Conservation (phyloP, 2,797 vertebrate species). For the Enteromius viviparus region DNA sequence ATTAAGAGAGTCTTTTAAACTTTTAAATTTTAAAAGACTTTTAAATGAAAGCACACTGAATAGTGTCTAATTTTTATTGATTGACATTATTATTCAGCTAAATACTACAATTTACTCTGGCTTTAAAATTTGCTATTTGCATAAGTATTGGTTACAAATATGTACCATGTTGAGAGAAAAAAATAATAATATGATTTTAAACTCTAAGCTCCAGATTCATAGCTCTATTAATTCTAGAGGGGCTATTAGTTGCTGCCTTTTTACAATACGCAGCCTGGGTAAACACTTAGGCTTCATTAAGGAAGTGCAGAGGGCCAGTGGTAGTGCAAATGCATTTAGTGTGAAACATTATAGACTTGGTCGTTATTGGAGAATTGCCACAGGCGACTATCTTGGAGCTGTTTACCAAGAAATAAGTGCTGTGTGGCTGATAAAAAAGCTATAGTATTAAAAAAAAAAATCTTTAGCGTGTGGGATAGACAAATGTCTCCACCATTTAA, state of each 20-base stretch:
- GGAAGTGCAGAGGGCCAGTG: slow-evolving; percentile 18
- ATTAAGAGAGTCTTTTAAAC: no score
- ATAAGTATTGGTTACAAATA: neutral
- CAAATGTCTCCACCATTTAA: slow-evolving; percentile 19
- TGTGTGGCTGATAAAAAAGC: neutral
- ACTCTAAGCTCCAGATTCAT: slow-evolving; percentile 5
- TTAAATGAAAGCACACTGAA: neutral
- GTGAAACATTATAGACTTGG: slow-evolving; percentile 35
- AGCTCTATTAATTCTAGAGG: slow-evolving; percentile 22
- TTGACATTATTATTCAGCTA: neutral
- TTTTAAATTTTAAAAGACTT: no score
- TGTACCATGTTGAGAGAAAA: neutral
- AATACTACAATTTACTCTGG: neutral
- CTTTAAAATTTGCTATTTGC: neutral
- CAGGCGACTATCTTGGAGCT: neutral
- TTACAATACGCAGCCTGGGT: neutral
- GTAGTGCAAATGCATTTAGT: slow-evolving; percentile 34
- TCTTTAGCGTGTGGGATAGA: neutral
- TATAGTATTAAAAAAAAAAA: neutral
- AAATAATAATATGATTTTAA: neutral
- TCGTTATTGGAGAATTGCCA: slow-evolving; percentile 26
- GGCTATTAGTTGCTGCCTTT: neutral
- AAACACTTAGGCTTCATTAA: slow-evolving; percentile 37
- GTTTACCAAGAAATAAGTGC: neutral
- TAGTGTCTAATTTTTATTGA: neutral